These are phyloP conservation scores for Cataglyphis rosenhaueri DNA, from an alignment of 2,888 invertebrate species.

Conservation along the genomic window DNA sequence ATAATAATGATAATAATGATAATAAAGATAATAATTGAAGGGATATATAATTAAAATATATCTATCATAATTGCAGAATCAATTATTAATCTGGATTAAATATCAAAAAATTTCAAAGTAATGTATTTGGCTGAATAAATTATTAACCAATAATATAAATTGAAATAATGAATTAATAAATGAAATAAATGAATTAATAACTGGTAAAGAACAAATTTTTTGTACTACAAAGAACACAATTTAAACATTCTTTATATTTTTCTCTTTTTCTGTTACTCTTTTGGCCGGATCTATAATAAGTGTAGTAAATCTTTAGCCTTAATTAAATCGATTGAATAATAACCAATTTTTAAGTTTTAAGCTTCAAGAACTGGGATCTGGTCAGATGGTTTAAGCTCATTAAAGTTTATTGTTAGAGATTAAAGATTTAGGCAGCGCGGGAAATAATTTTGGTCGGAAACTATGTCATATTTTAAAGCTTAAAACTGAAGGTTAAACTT, in stretches of 20 bases:
- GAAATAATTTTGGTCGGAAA: too few species aligned
- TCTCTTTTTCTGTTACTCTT: not conserved
- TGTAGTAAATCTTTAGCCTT: too few species aligned
- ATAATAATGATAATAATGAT: not conserved
- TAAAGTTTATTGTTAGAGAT: too few species aligned
- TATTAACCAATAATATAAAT: not conserved
- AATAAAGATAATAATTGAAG: not conserved
- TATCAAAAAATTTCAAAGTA: not conserved
- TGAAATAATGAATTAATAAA: not conserved
- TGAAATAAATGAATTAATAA: not conserved
- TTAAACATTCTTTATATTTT: not conserved
- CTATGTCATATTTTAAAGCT: too few species aligned
- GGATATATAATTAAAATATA: not conserved
- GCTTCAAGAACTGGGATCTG: too few species aligned
- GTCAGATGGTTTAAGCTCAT: too few species aligned
- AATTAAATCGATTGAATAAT: too few species aligned
- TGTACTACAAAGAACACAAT: not conserved
- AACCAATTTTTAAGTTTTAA: too few species aligned
- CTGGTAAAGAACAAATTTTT: not conserved
- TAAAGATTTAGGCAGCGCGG: too few species aligned
- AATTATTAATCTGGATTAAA: not conserved
- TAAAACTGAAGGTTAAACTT: too few species aligned
- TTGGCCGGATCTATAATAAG: too few species aligned
- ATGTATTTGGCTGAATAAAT: not conserved
- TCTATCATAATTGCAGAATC: not conserved